These are phyloP conservation scores for Cossypha polioptera DNA, from an alignment of 2,797 vertebrate species.

Conservation along the genomic window DNA sequence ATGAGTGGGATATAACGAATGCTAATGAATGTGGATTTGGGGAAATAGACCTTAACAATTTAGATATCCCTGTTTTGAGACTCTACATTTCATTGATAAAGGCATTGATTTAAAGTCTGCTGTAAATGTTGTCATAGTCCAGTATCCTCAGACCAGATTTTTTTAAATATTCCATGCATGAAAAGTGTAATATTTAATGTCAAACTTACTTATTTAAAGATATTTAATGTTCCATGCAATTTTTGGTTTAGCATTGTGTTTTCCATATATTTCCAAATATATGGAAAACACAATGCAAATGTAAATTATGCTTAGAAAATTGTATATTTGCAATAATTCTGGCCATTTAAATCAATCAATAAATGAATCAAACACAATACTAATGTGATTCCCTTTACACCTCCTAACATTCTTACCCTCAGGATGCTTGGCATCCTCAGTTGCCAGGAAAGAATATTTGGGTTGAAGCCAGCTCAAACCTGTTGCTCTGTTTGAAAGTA, in stretches of 20 bases:
- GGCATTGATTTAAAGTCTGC: background rate
- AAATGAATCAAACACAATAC: background rate
- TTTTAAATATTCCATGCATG: background rate
- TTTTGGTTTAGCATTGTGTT: background rate
- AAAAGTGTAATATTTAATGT: background rate
- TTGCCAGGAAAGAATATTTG: background rate
- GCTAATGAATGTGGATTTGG: background rate
- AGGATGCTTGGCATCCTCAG: background rate
- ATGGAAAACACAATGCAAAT: background rate
- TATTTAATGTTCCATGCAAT: background rate
- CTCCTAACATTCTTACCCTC: background rate
- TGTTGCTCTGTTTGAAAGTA: background rate
- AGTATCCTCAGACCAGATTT: background rate
- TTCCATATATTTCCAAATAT: background rate
- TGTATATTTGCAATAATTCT: background rate
- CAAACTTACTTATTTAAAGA: background rate
- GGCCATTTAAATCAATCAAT: background rate
- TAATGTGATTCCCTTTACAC: accelerated
- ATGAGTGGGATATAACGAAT: background rate
- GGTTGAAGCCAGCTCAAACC: background rate
- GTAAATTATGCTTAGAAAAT: background rate
- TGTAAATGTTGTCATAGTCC: background rate
- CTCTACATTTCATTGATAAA: background rate
- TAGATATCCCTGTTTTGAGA: background rate
- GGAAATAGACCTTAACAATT: background rate